Conservation (phyloP, 2,888 invertebrate genomes). For the Sinelater perroti region DNA sequence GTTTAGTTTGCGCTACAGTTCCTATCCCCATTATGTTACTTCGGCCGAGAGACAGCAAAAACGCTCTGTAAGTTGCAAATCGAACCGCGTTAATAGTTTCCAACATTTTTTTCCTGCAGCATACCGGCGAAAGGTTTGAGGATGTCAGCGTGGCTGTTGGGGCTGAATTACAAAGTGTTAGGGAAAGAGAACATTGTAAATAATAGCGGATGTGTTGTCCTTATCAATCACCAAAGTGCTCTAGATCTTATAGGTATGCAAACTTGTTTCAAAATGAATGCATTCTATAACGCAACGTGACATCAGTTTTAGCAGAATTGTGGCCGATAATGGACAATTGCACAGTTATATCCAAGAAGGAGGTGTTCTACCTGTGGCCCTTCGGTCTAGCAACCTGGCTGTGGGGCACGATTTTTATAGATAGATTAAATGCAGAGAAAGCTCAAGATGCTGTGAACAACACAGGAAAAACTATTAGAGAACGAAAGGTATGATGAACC, state of each 20-base stretch:
- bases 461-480: conserved; percentile 72
- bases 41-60: conserved; percentile 76
- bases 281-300: too few relatives aligned
- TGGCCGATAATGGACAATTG: conserved; percentile 85
- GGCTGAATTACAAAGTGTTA: conserved; percentile 76
- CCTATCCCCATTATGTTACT: conserved; percentile 80
- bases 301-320: conserved; percentile 76
- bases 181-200: conserved; percentile 80
- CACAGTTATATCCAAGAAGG: conserved; percentile 85
- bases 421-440: conserved; percentile 75
- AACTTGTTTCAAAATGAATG: too few relatives aligned
- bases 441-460: conserved; percentile 78
- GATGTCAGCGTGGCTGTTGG: conserved; percentile 66
- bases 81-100: neutral
- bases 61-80: conserved; percentile 79
- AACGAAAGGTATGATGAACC: conserved; percentile 66
- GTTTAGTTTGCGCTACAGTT: conserved; percentile 69
- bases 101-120: conserved; percentile 59
- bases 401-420: conserved; percentile 90
- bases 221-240: conserved; percentile 90
- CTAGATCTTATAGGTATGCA: conserved; percentile 82
- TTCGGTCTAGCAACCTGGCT: conserved; percentile 88
- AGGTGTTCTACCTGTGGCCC: conserved; percentile 81
- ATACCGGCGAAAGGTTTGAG: conserved; percentile 74
- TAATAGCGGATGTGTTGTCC: conserved; percentile 78